Conservation (phyloP, 2,797 vertebrate genomes). For the Pseudopleuronectes americanus region DNA sequence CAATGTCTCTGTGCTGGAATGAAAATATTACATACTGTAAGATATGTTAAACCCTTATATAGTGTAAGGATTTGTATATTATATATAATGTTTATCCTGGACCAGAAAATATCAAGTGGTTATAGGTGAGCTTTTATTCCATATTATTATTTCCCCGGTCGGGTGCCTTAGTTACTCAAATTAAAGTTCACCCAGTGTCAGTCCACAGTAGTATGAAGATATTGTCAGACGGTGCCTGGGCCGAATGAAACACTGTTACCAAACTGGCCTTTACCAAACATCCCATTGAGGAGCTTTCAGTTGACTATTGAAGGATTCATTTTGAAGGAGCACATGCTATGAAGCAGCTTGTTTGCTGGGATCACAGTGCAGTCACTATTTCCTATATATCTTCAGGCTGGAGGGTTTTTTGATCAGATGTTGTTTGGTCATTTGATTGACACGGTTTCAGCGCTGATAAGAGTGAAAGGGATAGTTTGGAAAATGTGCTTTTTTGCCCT, state of each 20-base stretch:
- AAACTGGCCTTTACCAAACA: slow-evolving; percentile 47
- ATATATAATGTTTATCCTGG: slow-evolving; percentile 65
- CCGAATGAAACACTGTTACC: slow-evolving; percentile 32
- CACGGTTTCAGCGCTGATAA: too few relatives aligned
- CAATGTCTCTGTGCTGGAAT: slow-evolving; percentile 68
- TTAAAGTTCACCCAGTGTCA: slow-evolving; percentile 25
- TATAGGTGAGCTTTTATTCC: slow-evolving; percentile 36
- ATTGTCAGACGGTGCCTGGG: slow-evolving; percentile 47
- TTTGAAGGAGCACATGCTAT: slow-evolving; percentile 60
- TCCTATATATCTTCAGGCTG: not conserved
- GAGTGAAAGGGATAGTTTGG: too few relatives aligned
- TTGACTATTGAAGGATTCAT: slow-evolving; percentile 62
- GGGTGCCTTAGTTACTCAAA: slow-evolving; percentile 57
- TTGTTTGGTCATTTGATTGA: not conserved
- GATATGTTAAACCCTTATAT: slow-evolving; percentile 67
- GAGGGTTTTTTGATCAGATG: not conserved
- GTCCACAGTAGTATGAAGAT: slow-evolving; percentile 23
- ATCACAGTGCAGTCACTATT: slow-evolving; percentile 12
- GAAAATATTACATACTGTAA: slow-evolving; percentile 70
- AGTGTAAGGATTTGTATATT: slow-evolving; percentile 67
- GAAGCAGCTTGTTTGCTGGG: slow-evolving; percentile 35
- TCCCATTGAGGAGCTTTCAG: slow-evolving; percentile 29
- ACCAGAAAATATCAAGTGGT: slow-evolving; percentile 53
- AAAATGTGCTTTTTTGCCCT: not conserved
- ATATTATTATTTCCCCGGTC: slow-evolving; percentile 25